Percentiles rank a stretch among this genome's conserved stretches.
Evolutionary conservation across 1,140 invertebrate species (phyloP).

Genomic region (Asbolus verrucosus): DNA sequence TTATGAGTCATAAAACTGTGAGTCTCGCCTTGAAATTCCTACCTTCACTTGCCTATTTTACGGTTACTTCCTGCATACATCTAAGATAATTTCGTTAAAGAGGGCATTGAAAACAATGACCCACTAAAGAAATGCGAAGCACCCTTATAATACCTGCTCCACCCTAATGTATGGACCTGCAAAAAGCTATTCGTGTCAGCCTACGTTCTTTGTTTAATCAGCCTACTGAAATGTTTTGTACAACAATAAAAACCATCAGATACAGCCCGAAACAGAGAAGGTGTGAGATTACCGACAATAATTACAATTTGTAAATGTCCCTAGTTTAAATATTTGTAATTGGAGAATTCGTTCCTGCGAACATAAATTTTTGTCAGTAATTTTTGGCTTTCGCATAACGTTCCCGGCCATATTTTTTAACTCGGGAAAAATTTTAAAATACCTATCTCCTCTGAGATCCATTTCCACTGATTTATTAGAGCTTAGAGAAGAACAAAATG

Average conservation of each 20-base stretch:
- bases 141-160: conserved; percentile 40
- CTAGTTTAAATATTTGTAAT: neutral
- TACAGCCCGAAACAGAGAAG: neutral
- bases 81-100: conserved; percentile 42
- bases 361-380: neutral
- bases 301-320: conserved; percentile 23
- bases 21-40: conserved; percentile 13
- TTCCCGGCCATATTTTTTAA: neutral
- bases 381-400: neutral
- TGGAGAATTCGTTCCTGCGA: neutral
- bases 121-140: conserved; percentile 39
- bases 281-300: conserved; percentile 15
- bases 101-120: conserved; percentile 43
- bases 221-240: conserved; percentile 14
- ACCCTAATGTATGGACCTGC: conserved; percentile 23
- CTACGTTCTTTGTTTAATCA: conserved; percentile 31
- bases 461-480: neutral
- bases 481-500: conserved; percentile 2
- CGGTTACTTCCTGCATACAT: conserved; percentile 41
- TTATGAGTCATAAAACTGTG: conserved; percentile 39
- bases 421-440: neutral
- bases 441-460: neutral
- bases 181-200: conserved; percentile 21
- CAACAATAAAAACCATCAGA: conserved; percentile 20
- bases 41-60: conserved; percentile 41